A percentile compares a stretch with the other conserved stretches of the same genome.
phyloP scores from a whole-genome alignment of 2,888 invertebrate genomes.

The Theretra japonica region DNA sequence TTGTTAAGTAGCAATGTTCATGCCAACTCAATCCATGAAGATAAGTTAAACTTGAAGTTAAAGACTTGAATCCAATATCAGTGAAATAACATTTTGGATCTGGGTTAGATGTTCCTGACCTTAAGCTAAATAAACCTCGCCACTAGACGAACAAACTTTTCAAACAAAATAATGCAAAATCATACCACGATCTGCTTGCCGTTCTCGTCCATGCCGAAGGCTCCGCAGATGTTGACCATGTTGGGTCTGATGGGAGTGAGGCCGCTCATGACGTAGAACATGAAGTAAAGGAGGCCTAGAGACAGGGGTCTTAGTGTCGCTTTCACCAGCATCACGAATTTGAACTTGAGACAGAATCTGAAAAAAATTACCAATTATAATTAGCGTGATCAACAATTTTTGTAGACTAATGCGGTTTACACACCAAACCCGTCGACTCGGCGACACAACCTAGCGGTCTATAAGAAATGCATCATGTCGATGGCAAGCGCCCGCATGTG shows the following conservation, averaged over 20 bases:
- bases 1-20: too few relatives aligned
- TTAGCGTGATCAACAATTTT: not conserved
- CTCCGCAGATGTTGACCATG: constrained; percentile 80
- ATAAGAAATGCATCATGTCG: too few relatives aligned
- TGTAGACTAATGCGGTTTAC: too few relatives aligned
- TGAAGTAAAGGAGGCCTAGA: constrained; percentile 78
- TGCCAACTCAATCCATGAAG: too few relatives aligned
- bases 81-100: too few relatives aligned
- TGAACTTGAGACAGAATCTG: constrained; percentile 64
- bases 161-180: constrained; percentile 13
- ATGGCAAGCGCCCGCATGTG: too few relatives aligned
- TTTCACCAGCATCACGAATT: constrained; percentile 76
- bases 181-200: constrained; percentile 75
- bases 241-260: constrained; percentile 79
- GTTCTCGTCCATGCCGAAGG: constrained; percentile 73
- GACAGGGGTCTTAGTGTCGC: constrained; percentile 79
- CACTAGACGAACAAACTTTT: not conserved
- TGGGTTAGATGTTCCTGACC: too few relatives aligned
- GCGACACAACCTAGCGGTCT: too few relatives aligned
- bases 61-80: too few relatives aligned
- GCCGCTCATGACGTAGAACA: constrained; percentile 81
- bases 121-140: too few relatives aligned
- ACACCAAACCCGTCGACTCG: too few relatives aligned
- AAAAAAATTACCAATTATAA: constrained; percentile 34
- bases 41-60: too few relatives aligned